A percentile compares a stretch with the other conserved stretches of the same genome.
Conservation (phyloP, 2,113 vertebrate genomes). For the Spilogale gracilis region DNA sequence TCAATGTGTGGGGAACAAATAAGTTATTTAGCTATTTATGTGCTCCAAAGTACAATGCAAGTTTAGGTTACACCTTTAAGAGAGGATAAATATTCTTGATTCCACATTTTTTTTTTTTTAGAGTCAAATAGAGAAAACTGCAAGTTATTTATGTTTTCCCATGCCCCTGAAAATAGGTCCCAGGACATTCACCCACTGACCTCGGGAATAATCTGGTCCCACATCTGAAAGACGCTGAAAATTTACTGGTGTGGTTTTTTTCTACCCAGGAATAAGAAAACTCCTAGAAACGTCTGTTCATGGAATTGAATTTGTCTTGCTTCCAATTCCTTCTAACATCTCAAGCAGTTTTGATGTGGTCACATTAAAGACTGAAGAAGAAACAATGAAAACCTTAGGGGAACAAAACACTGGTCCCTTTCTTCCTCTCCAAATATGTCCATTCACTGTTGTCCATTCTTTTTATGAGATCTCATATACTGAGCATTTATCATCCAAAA, state of each 20-base stretch:
- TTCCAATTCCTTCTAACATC: conserved; percentile 61
- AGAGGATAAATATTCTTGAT: conserved; percentile 5
- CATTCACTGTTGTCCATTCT: conserved; percentile 38
- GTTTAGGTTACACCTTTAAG: not conserved
- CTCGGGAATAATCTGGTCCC: not conserved
- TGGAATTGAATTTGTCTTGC: conserved; percentile 50
- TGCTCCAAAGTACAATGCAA: not conserved
- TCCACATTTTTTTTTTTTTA: not conserved
- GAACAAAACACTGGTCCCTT: conserved; percentile 47
- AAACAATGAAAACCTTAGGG: conserved; percentile 40
- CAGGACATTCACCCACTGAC: not conserved
- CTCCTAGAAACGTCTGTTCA: conserved; percentile 60
- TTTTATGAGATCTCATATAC: not conserved
- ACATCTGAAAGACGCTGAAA: not conserved
- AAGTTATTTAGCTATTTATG: not conserved
- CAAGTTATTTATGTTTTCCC: not conserved
- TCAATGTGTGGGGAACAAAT: not conserved
- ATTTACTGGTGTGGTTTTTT: conserved; percentile 3
- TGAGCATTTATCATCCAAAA: conserved; percentile 37
- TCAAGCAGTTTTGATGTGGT: conserved; percentile 66
- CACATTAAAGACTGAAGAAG: conserved; percentile 63
- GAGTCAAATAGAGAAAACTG: not conserved
- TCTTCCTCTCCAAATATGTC: conserved; percentile 12
- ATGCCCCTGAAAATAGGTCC: not conserved
- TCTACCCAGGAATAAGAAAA: not conserved